phyloP scores from a whole-genome alignment of 2,888 invertebrate genomes.

The Melieria omissa region DNA sequence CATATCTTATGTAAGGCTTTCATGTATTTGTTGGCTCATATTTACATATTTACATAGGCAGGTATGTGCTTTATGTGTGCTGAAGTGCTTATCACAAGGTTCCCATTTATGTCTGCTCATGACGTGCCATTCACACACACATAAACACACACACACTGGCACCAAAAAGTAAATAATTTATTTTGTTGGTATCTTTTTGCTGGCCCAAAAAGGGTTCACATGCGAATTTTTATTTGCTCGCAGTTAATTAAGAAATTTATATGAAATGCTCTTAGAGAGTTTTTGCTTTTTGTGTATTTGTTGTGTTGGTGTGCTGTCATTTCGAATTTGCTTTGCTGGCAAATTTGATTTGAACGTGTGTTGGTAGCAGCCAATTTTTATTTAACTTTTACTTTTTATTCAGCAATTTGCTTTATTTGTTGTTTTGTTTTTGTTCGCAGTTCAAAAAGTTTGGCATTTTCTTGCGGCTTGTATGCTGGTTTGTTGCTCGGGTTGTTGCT shows the following conservation, averaged over 20 bases:
- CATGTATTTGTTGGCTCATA: too few species aligned
- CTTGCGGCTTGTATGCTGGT: too few species aligned
- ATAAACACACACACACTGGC: not conserved
- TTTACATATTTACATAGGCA: not conserved
- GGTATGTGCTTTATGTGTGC: not conserved
- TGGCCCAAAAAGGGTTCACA: conserved; percentile 3
- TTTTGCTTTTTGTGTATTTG: not conserved
- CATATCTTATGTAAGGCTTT: too few species aligned
- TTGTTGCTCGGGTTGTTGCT: not conserved
- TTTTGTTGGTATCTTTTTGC: conserved; percentile 12
- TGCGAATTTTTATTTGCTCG: conserved; percentile 9
- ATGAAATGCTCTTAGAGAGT: not conserved
- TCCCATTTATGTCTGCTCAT: not conserved
- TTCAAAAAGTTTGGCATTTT: not conserved
- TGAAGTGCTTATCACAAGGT: too few species aligned
- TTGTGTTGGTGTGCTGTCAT: not conserved
- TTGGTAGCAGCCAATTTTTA: not conserved
- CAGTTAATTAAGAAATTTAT: conserved; percentile 32
- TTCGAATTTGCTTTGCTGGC: not conserved
- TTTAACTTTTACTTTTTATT: not conserved
- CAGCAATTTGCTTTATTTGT: not conserved
- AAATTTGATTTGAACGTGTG: not conserved
- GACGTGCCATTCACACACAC: not conserved
- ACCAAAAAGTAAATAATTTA: not conserved
- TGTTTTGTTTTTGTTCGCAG: not conserved